A percentile compares a stretch with the other conserved stretches of the same genome.
Conservation (phyloP, 1,140 invertebrate genomes). For the Hylaeus volcanicus region DNA sequence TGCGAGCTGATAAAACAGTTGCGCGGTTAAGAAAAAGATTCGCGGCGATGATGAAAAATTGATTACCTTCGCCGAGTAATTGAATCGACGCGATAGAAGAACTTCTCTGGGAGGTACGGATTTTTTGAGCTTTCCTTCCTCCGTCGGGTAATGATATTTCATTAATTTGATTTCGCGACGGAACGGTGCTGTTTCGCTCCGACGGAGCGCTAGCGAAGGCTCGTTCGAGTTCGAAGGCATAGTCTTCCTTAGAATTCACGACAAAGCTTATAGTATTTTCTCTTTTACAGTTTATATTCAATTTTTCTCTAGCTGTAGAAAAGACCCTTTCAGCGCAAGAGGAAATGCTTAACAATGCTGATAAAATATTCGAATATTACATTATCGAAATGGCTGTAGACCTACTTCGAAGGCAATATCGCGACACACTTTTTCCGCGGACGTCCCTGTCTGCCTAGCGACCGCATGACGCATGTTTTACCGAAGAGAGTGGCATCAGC, state of each 20-base stretch:
- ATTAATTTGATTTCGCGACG: neutral
- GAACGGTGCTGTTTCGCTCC: neutral
- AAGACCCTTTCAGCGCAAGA: too few species aligned
- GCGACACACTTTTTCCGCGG: neutral
- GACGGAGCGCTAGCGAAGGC: too few species aligned
- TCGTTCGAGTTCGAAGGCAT: too few species aligned
- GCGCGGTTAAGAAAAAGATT: too few species aligned
- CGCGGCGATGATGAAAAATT: conserved; percentile 10
- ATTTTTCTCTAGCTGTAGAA: too few species aligned
- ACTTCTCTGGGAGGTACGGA: neutral
- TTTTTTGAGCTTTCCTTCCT: neutral
- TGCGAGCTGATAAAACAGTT: neutral
- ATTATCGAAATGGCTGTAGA: too few species aligned
- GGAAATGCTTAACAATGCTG: too few species aligned
- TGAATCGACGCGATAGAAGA: neutral
- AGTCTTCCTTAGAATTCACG: too few species aligned
- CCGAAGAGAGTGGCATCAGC: neutral
- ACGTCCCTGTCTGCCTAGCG: neutral
- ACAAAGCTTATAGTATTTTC: too few species aligned
- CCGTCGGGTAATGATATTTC: neutral
- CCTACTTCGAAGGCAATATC: neutral
- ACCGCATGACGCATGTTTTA: conserved; percentile 41
- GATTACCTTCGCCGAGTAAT: neutral
- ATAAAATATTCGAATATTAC: too few species aligned
- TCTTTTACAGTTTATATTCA: too few species aligned